Percentiles rank a stretch among this genome's conserved stretches.
These are phyloP conservation scores for Scortum barcoo DNA, from an alignment of 2,113 vertebrate species.

Conservation along the genomic window DNA sequence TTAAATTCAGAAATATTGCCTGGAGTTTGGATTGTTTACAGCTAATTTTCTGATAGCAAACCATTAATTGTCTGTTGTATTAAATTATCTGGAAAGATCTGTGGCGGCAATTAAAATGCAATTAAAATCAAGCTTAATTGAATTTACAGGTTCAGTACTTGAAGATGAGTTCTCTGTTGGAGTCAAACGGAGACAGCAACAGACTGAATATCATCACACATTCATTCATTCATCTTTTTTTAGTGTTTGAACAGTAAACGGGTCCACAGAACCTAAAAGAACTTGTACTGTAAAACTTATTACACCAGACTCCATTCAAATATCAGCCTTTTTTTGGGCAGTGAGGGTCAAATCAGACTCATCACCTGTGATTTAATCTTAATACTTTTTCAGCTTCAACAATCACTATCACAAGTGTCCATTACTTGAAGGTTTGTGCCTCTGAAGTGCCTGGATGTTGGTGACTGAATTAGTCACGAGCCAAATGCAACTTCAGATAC, in stretches of 20 bases:
- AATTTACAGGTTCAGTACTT: not conserved
- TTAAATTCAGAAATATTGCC: not conserved
- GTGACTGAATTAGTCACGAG: not conserved
- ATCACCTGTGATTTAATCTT: not conserved
- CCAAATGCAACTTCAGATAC: not conserved
- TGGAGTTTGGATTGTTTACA: constrained; percentile 16
- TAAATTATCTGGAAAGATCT: not conserved
- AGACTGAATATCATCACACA: not conserved
- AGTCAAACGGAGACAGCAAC: not conserved
- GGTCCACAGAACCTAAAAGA: not conserved
- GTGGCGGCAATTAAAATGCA: not conserved
- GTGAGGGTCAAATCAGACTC: not conserved
- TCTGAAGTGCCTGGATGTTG: not conserved
- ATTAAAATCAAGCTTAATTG: not conserved
- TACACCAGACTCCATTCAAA: not conserved
- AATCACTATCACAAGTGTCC: not conserved
- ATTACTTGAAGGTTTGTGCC: not conserved
- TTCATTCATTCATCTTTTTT: not conserved
- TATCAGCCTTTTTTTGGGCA: not conserved
- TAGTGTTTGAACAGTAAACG: not conserved
- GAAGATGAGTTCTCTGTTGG: not conserved
- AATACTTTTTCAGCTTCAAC: not conserved
- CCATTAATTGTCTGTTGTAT: not conserved
- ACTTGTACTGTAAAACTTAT: not conserved
- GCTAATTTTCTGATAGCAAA: not conserved